Evolutionary conservation across 2,797 vertebrate species (phyloP).

Genomic region (Sebastes matsubarae): DNA sequence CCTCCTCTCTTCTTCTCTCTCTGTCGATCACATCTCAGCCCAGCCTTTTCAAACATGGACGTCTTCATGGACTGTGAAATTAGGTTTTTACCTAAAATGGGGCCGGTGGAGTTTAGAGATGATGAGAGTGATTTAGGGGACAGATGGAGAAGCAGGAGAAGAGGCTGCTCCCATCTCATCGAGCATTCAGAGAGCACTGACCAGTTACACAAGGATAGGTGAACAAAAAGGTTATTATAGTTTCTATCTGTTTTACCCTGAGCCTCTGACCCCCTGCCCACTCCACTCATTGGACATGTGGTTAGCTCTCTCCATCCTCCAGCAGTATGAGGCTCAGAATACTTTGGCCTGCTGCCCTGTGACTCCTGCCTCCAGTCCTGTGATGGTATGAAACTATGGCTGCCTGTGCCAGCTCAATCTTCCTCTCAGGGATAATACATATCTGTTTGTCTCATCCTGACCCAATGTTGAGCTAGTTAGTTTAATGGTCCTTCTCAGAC

Average conservation of each 20-base stretch:
- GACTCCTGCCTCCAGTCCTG: constrained; percentile 1
- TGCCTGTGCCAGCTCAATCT: neutral
- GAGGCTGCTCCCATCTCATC: constrained; percentile 14
- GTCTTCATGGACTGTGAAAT: constrained; percentile 54
- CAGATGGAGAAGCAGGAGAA: constrained; percentile 3
- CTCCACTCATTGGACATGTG: neutral
- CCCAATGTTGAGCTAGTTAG: neutral
- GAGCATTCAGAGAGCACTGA: constrained; percentile 8
- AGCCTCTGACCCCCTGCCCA: constrained; percentile 18
- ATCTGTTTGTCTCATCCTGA: neutral
- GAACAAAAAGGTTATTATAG: constrained; percentile 1
- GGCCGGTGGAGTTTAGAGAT: constrained; percentile 6
- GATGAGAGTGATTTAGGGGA: constrained; percentile 13
- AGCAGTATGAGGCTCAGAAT: neutral
- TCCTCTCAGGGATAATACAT: neutral
- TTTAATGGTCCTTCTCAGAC: neutral
- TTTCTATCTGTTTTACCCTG: constrained; percentile 6
- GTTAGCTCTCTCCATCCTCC: neutral
- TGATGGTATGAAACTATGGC: neutral
- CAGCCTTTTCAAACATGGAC: constrained; percentile 3
- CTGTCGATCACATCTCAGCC: constrained; percentile 10
- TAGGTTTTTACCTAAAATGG: constrained; percentile 41
- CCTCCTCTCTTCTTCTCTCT: neutral
- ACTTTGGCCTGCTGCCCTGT: neutral
- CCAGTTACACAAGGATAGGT: constrained; percentile 1